Conservation (phyloP, 2,888 invertebrate species). For the Noctua fimbriata region DNA sequence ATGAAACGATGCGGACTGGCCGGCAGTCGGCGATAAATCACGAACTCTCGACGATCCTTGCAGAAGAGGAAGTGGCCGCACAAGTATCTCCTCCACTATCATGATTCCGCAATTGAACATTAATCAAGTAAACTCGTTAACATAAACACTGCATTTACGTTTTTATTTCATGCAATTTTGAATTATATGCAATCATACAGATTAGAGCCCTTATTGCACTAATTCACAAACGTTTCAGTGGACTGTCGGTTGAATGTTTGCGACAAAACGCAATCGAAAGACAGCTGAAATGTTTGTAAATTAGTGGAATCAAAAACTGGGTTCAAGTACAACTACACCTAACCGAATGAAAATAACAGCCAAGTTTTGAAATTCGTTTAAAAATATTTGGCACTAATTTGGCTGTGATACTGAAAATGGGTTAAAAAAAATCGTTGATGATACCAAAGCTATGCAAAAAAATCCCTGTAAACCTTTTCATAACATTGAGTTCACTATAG, state of each 20-base stretch:
- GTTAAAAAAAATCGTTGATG: background rate
- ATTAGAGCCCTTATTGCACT: background rate
- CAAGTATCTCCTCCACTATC: conserved; percentile 71
- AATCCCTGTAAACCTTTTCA: background rate
- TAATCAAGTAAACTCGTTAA: conserved; percentile 76
- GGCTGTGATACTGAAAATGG: background rate
- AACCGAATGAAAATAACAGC: background rate
- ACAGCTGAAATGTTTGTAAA: background rate
- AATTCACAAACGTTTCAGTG: conserved; percentile 3
- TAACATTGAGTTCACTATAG: background rate
- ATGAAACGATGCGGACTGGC: conserved; percentile 60
- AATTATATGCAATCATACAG: conserved; percentile 43
- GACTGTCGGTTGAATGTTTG: background rate
- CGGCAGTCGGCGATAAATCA: conserved; percentile 70
- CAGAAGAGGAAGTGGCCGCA: conserved; percentile 73
- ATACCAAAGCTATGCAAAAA: background rate
- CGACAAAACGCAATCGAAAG: background rate
- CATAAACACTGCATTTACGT: conserved; percentile 72
- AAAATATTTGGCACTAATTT: background rate
- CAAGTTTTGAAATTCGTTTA: background rate
- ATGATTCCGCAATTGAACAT: conserved; percentile 76
- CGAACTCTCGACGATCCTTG: conserved; percentile 73
- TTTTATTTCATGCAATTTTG: conserved; percentile 67
- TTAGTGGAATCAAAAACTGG: background rate
- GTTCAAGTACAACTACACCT: background rate